Evolutionary conservation across 1,140 invertebrate genomes (phyloP), one percentile per base, ranked within the genome.

Genomic region (Hyphantria cunea): DNA sequence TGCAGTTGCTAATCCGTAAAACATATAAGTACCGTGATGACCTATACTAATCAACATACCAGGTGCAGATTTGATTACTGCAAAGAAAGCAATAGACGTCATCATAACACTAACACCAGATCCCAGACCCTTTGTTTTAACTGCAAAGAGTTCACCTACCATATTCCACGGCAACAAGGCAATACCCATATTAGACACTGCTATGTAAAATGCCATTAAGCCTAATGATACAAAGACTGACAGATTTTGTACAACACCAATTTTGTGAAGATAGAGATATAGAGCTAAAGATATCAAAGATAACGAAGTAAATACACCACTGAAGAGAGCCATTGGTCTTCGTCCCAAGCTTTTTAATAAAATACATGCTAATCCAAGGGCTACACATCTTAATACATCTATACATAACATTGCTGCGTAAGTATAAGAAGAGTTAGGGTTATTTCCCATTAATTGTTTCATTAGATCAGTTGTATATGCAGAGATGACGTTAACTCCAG

Each of bases 391-490:
- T 13, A 95, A 92, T n/a, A 92, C 74, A 68, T 96, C 95, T 56
- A 96, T 88, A 14, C 95, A 87, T 13, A 96, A 91, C 66, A 94
- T 94, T 0, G 92, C 93, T 7, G 91, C 63, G 65, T 93, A 93
- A 7, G 92, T 91, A 63, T 94, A 72, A 0, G 48, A 58, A 17
- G 54, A 67, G 17, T 58, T 80, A n/a, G 72, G 71, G 45, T 71
- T 74, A n/a, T 68, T 75, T 10, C 90, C 92, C 8, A 93, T 76
- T 4, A 93, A 82, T 15, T 92, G 86, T 62, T 91, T 83, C 91
- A 93, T 92, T 72, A 94, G 94, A 4, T 92, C 85, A 0, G 95
- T 94, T 0, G 94, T 93, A 72, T 96, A 96, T 66, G 95, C 96
- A 70, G 93, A 93, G 5, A 96, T 92, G 0, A 94, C 94, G 80